A percentile compares a stretch with the other conserved stretches of the same genome.
phyloP scores from a whole-genome alignment of 2,797 vertebrate species.

The Limosa lapponica region DNA sequence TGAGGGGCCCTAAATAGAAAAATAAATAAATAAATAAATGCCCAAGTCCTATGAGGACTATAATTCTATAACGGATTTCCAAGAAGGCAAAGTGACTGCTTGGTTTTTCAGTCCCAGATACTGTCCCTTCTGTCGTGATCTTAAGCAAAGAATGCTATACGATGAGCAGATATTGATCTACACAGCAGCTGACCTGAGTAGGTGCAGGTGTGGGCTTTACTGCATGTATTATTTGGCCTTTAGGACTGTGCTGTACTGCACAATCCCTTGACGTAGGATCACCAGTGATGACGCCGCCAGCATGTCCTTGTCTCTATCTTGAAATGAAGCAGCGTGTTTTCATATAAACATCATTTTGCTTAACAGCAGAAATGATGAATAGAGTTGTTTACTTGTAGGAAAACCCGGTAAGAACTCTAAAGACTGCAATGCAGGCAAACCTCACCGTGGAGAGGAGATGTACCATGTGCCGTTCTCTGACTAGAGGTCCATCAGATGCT shows the following conservation, averaged over 20 bases:
- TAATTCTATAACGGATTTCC: background rate
- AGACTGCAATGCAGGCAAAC: background rate
- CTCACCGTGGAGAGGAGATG: background rate
- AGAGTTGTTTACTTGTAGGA: background rate
- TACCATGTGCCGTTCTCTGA: background rate
- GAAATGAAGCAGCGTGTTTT: background rate
- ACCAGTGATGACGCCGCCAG: rapidly evolving
- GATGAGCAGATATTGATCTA: background rate
- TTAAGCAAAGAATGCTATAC: background rate
- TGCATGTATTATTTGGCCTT: background rate
- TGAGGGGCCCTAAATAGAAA: background rate
- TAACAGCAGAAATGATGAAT: background rate
- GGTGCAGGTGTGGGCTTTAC: background rate
- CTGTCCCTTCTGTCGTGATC: background rate
- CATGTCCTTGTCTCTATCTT: background rate
- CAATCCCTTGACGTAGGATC: background rate
- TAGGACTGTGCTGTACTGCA: background rate
- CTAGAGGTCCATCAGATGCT: background rate
- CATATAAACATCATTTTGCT: background rate
- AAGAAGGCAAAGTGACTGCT: background rate
- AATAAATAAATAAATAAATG: background rate
- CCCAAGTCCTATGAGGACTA: rapidly evolving
- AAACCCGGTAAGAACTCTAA: background rate
- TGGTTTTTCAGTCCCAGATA: background rate
- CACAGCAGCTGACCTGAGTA: background rate